A percentile compares a stretch with the other conserved stretches of the same genome.
Conservation (phyloP, 2,113 vertebrate species). For the Athene cunicularia region DNA sequence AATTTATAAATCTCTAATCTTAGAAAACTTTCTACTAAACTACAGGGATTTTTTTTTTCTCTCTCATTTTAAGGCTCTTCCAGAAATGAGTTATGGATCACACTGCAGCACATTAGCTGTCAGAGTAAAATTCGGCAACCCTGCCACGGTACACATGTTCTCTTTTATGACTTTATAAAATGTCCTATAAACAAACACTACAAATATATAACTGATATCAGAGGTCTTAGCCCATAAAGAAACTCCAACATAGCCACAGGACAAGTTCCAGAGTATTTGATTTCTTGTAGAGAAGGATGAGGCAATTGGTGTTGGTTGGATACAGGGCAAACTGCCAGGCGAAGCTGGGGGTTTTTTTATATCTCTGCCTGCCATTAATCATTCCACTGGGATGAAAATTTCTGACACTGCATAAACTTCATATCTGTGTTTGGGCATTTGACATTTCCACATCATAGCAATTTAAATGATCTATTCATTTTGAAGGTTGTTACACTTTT, state of each 20-base stretch:
- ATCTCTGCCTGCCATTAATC: background rate
- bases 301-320: rapidly evolving
- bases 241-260: background rate
- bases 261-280: background rate
- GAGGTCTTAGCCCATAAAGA: background rate
- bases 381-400: background rate
- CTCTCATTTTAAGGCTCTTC: background rate
- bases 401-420: background rate
- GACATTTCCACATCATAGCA: background rate
- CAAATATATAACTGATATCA: background rate
- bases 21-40: background rate
- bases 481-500: background rate
- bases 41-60: background rate
- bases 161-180: constrained; percentile 26
- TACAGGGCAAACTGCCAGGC: background rate
- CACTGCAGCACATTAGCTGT: background rate
- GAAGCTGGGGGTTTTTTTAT: background rate
- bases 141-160: background rate
- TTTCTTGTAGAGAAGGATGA: background rate
- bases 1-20: background rate
- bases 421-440: background rate
- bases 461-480: background rate
- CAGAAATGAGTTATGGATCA: background rate
- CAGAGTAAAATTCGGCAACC: background rate
- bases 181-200: background rate